Evolutionary conservation across 2,113 vertebrate genomes (phyloP).

Genomic region (Penelope pileata): DNA sequence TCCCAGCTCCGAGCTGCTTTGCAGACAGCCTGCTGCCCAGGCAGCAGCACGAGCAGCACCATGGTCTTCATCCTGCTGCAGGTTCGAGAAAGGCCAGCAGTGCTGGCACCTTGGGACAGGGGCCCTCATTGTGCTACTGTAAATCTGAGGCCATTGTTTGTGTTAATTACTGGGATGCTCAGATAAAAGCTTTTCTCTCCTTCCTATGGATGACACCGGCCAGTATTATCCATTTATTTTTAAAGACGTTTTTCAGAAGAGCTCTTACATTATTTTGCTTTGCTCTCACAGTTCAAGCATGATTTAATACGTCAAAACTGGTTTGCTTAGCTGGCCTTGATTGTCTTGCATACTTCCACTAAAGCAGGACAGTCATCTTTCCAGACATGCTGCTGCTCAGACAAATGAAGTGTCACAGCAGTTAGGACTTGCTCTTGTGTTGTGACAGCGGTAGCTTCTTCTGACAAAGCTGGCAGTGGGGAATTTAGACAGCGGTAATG

Average conservation of each 20-base stretch:
- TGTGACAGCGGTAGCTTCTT: slow-evolving; percentile 69
- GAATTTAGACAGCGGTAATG: not conserved
- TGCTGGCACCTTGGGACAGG: not conserved
- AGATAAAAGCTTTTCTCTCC: slow-evolving; percentile 21
- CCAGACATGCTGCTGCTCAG: slow-evolving; percentile 58
- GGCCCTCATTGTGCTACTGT: not conserved
- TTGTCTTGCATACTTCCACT: slow-evolving; percentile 78
- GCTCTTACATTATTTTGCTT: slow-evolving; percentile 71
- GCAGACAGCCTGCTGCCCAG: not conserved
- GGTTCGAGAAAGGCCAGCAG: rapidly evolving
- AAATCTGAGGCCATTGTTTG: not conserved
- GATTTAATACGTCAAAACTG: slow-evolving; percentile 83
- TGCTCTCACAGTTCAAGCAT: slow-evolving; percentile 79
- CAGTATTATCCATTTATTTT: slow-evolving; percentile 77
- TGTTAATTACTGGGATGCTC: slow-evolving; percentile 32
- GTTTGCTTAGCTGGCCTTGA: slow-evolving; percentile 77
- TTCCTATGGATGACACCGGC: not conserved
- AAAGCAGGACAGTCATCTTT: slow-evolving; percentile 61
- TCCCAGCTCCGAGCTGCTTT: not conserved
- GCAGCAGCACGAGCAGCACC: not conserved
- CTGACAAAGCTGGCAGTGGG: not conserved
- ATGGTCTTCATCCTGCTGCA: not conserved
- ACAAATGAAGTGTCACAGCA: slow-evolving; percentile 71
- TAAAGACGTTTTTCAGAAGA: not conserved
- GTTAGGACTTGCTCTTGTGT: slow-evolving; percentile 42